Evolutionary conservation across 2,888 invertebrate species (phyloP).

Genomic region (Sepiola atlantica): DNA sequence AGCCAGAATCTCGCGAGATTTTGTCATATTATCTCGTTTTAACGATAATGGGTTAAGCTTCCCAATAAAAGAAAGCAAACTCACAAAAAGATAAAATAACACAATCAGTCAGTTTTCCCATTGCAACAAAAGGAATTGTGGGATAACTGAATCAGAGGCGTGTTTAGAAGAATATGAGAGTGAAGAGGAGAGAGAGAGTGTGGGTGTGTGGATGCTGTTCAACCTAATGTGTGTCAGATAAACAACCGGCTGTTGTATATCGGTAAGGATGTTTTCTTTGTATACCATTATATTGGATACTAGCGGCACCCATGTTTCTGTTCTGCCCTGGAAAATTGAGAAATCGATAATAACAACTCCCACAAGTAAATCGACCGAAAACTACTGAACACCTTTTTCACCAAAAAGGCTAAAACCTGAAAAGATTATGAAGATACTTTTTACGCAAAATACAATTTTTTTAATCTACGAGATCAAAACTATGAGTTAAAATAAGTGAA

Average conservation of each 20-base stretch:
- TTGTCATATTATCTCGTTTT: not conserved
- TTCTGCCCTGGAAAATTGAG: no score
- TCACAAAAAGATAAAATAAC: not conserved
- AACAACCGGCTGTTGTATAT: not conserved
- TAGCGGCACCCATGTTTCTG: no score
- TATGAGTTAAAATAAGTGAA: no score
- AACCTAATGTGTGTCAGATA: not conserved
- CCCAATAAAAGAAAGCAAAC: no score
- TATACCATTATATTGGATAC: not conserved
- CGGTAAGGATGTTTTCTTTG: not conserved
- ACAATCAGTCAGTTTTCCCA: not conserved
- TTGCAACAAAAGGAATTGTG: not conserved
- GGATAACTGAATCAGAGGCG: not conserved
- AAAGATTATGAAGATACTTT: no score
- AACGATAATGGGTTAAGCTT: not conserved
- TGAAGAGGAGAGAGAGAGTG: not conserved
- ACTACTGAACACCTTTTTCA: no score
- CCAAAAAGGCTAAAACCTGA: no score
- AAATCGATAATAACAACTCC: no score
- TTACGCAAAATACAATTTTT: no score
- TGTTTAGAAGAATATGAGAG: not conserved
- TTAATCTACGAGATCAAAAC: no score
- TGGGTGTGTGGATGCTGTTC: no score
- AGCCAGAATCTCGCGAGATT: not conserved
- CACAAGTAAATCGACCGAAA: no score